Percentiles rank a stretch among this genome's conserved stretches.
These are phyloP conservation scores for Dermolepida albohirtum DNA, from an alignment of 2,888 invertebrate genomes.

Conservation along the genomic window DNA sequence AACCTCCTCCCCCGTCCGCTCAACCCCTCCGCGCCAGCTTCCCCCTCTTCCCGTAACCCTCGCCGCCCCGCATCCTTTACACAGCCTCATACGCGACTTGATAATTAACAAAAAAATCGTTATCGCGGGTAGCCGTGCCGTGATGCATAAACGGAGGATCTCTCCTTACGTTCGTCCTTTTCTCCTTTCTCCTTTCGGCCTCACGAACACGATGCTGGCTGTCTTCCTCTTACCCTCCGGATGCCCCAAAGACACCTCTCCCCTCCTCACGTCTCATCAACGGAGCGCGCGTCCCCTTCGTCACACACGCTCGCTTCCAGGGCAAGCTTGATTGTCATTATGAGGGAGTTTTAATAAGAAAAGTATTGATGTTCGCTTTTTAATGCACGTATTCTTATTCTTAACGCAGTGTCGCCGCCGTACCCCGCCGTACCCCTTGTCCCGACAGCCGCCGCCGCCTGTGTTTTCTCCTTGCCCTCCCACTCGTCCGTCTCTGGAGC, in stretches of 20 bases:
- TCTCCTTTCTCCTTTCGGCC: slow-evolving; percentile 31
- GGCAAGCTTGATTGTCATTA: slow-evolving; percentile 64
- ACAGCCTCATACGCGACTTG: slow-evolving; percentile 66
- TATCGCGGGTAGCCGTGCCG: slow-evolving; percentile 65
- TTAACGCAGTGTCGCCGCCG: slow-evolving; percentile 59
- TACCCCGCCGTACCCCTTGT: slow-evolving; percentile 49
- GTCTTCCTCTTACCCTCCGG: slow-evolving; percentile 47
- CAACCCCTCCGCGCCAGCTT: slow-evolving; percentile 54
- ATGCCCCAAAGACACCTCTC: slow-evolving; percentile 41
- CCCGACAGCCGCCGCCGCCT: slow-evolving; percentile 5
- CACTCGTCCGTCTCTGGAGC: slow-evolving; percentile 50
- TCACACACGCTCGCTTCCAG: slow-evolving; percentile 60
- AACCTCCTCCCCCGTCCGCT: slow-evolving; percentile 49
- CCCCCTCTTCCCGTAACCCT: slow-evolving; percentile 48
- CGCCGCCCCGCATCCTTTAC: slow-evolving; percentile 56
- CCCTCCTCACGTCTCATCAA: slow-evolving; percentile 38
- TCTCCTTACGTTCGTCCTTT: slow-evolving; percentile 58
- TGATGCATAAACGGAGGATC: slow-evolving; percentile 65
- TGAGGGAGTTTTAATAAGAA: slow-evolving; percentile 66
- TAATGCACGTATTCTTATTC: slow-evolving; percentile 65
- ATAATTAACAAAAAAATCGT: slow-evolving; percentile 68
- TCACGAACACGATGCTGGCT: too few relatives aligned
- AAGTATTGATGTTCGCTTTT: slow-evolving; percentile 66
- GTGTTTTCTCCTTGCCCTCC: slow-evolving; percentile 33
- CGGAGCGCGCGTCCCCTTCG: slow-evolving; percentile 39